These are phyloP conservation scores for Tholera decimalis DNA, from an alignment of 2,888 invertebrate species.

Conservation along the genomic window DNA sequence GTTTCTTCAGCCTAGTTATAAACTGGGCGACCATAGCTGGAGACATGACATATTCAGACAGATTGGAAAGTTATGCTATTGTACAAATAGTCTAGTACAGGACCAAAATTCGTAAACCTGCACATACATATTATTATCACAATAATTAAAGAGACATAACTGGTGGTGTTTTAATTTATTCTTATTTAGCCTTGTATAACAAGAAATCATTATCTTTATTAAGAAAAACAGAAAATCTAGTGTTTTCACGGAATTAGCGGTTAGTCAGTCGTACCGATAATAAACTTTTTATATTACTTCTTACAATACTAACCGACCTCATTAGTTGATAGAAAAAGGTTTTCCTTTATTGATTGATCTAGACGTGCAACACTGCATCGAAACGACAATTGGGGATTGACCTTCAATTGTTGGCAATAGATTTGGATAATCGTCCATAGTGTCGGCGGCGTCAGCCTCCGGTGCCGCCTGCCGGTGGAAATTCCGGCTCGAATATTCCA, in stretches of 20 bases:
- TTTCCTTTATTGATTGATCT: slow-evolving; percentile 76
- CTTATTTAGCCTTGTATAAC: slow-evolving; percentile 61
- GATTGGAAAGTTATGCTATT: slow-evolving; percentile 1
- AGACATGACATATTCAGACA: neutral
- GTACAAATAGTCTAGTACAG: neutral
- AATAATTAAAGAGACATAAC: slow-evolving; percentile 1
- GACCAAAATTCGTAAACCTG: neutral
- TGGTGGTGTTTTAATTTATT: slow-evolving; percentile 27
- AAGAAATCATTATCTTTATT: slow-evolving; percentile 58
- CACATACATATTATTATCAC: neutral
- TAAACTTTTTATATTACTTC: slow-evolving; percentile 81
- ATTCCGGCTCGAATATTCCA: slow-evolving; percentile 72
- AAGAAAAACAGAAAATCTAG: slow-evolving; percentile 74
- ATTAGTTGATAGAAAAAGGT: slow-evolving; percentile 77
- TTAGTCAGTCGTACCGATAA: slow-evolving; percentile 77
- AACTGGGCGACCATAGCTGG: slow-evolving; percentile 6
- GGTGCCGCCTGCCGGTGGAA: slow-evolving; percentile 54
- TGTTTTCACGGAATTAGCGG: slow-evolving; percentile 79
- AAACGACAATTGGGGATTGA: slow-evolving; percentile 77
- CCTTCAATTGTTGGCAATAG: slow-evolving; percentile 80
- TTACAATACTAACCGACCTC: slow-evolving; percentile 81
- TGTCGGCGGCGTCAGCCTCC: slow-evolving; percentile 44
- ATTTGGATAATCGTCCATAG: slow-evolving; percentile 66
- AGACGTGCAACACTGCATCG: slow-evolving; percentile 77
- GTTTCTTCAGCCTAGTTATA: slow-evolving; percentile 9